Evolutionary conservation across 2,888 invertebrate genomes (phyloP), one percentile per base, ranked within the genome.

Genomic region (Octonoba sinensis): DNA sequence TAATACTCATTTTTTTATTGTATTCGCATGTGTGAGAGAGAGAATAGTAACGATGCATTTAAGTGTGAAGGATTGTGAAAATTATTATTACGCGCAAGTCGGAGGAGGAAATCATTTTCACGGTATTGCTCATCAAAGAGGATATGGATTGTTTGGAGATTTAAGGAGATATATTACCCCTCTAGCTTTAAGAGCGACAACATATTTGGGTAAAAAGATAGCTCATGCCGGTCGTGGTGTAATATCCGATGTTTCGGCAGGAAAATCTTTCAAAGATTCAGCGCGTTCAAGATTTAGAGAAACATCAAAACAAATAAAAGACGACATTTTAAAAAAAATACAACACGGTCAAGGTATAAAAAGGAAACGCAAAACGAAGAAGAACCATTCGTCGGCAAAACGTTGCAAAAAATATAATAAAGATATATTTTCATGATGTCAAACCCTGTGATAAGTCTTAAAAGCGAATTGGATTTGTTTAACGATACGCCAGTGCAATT

Each of bases 121-220:
- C 12, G 73, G 73, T 2, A n/a, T 46, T 0, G 4, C 36, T 16
- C 13, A 64, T 20, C 76, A 76, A 46, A 59, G 69, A n/a, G 76
- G 69, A 0, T 60, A 44, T 54, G 69, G 69, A 0, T 60, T 76
- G 60, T 76, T 76, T 69, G 59, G 60, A 24, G 60, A 67, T 60
- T 15, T 76, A 3, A 4, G 20, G 15, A 15, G 67, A 18, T 51
- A 20, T 16, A 44, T 76, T 12, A 51, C 59, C 0, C 60, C 75
- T n/a, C n/a, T 67, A 12, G 51, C 44, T 1, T 1, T 62, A 1
- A 59, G 12, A 44, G 67, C 60, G 0, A 60, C 60, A 16, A 59
- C 24, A 24, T 60, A 67, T 67, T 22, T 76, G 11, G 67, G 75
- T 44, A 59, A 60, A 20, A n/a, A 69, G 1, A 12, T 67, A 15